Percentiles rank a stretch among this genome's conserved stretches.
phyloP scores from a whole-genome alignment of 2,797 vertebrate genomes.

The Sebastes alutus region DNA sequence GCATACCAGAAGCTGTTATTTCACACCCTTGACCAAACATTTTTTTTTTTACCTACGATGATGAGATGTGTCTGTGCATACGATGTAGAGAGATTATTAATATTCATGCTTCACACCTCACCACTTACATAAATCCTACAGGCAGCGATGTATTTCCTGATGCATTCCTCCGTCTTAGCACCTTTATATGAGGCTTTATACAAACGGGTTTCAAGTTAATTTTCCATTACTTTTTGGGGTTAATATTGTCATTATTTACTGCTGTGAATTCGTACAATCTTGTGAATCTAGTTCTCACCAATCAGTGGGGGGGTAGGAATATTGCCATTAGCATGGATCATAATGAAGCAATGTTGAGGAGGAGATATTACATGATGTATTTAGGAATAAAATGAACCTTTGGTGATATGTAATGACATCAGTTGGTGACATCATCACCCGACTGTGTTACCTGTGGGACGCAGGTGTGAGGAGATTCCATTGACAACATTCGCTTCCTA shows the following conservation, averaged over 20 bases:
- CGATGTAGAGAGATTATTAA: slow-evolving; percentile 2
- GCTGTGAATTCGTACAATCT: background rate
- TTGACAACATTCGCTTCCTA: background rate
- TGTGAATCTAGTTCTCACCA: background rate
- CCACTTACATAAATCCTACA: slow-evolving; percentile 31
- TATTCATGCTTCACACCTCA: slow-evolving; percentile 36
- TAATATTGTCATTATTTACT: background rate
- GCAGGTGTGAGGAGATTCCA: background rate
- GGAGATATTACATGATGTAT: background rate
- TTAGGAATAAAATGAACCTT: background rate
- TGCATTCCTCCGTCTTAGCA: slow-evolving; percentile 12
- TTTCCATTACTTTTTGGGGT: background rate
- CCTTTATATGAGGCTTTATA: background rate
- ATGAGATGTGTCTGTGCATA: slow-evolving; percentile 18
- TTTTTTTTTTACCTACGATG: background rate
- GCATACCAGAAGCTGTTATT: background rate
- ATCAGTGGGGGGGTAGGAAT: background rate
- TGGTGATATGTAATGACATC: background rate
- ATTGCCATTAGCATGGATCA: background rate
- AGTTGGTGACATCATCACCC: background rate
- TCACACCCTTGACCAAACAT: background rate
- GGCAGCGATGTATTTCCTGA: slow-evolving; percentile 21
- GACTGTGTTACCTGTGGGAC: background rate
- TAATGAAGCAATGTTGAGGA: background rate
- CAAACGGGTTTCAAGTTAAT: background rate